Base-by-base conservation (phyloP, 2,888 invertebrate species). In the Cyclophora punctaria region DNA sequence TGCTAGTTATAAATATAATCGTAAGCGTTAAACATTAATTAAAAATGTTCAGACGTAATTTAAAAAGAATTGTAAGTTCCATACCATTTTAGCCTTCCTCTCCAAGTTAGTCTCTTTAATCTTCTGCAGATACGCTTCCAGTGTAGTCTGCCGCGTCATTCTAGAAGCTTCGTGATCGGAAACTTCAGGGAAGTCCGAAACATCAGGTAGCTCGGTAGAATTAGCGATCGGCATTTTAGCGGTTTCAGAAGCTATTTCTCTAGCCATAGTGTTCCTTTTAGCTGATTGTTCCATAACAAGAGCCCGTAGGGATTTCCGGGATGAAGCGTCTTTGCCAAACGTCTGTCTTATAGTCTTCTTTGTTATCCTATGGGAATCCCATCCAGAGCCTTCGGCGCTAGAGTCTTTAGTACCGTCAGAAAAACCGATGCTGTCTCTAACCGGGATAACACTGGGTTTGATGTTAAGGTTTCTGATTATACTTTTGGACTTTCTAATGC, bases 361-460 rank as follows among this genome's bases (percentile, higher is more conserved):
- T 1, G 85, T 83, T 0, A 77, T 79, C 56, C 85, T 77, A 56
- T 87, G 87, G 0, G 87, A 87, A 46, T 87, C 87, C 87, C 87
- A 87, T 1, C 78, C 82, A 0, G 87, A 86, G 2, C 78, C 77
- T 67, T 83, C 83, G 0, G 69, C 78, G 41, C 78, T 84, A 2
- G 83, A 85, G 55, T 78, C 68, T 7, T 34, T 69, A n/a, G 73
- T 66, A 0, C 71, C 75, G 53, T 78, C 77, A 2, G 75, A 75
- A 2, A 78, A 57, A 1, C 67, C 71, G 2, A 63, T 67, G 42
- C 78, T 82, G 7, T 78, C 72, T 60, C 74, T 71, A 0, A 59
- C 60, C 0, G 79, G 67, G 1, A 65, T 75, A 34, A 79, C 52
- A 52, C 76, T 82, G 2, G 67, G 70, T 55, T 53, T 69, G 1